These are phyloP conservation scores for Hedychridium roseum DNA, from an alignment of 2,888 invertebrate genomes.

Conservation along the genomic window DNA sequence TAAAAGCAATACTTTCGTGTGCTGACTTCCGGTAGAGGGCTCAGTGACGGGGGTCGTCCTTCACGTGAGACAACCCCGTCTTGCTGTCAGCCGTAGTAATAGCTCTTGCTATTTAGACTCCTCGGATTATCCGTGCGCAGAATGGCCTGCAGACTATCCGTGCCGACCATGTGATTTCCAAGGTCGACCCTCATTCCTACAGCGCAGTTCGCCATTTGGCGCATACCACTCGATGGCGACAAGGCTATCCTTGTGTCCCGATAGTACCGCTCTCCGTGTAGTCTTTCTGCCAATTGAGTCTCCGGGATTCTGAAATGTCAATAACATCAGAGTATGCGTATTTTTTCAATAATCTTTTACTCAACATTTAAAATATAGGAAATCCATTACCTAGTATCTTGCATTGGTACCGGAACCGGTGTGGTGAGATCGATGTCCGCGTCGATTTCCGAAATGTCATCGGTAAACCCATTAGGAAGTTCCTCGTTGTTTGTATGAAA, in stretches of 20 bases:
- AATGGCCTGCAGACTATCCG: slow-evolving; percentile 58
- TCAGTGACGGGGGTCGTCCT: slow-evolving; percentile 55
- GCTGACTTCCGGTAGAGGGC: slow-evolving; percentile 60
- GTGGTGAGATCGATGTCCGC: slow-evolving; percentile 80
- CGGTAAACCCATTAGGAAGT: slow-evolving; percentile 82
- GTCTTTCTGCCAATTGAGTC: slow-evolving; percentile 56
- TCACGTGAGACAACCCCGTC: slow-evolving; percentile 65
- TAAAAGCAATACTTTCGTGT: slow-evolving; percentile 61
- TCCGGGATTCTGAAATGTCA: slow-evolving; percentile 51
- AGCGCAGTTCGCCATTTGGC: slow-evolving; percentile 25
- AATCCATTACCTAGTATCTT: slow-evolving; percentile 56
- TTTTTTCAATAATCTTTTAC: too few relatives aligned
- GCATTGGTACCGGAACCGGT: slow-evolving; percentile 70
- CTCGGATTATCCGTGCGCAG: slow-evolving; percentile 60
- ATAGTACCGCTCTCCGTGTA: slow-evolving; percentile 59
- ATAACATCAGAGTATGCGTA: too few relatives aligned
- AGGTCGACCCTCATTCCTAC: slow-evolving; percentile 59
- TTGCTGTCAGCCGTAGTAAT: slow-evolving; percentile 80
- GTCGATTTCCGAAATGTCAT: slow-evolving; percentile 87
- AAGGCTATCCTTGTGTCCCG: slow-evolving; percentile 54
- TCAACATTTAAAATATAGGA: too few relatives aligned
- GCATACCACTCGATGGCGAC: slow-evolving; percentile 39
- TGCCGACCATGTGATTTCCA: slow-evolving; percentile 61
- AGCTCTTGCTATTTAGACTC: slow-evolving; percentile 52
- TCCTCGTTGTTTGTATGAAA: slow-evolving; percentile 78